Base-by-base conservation (phyloP, 2,888 invertebrate genomes). In the Dicranocentrus wangi region DNA sequence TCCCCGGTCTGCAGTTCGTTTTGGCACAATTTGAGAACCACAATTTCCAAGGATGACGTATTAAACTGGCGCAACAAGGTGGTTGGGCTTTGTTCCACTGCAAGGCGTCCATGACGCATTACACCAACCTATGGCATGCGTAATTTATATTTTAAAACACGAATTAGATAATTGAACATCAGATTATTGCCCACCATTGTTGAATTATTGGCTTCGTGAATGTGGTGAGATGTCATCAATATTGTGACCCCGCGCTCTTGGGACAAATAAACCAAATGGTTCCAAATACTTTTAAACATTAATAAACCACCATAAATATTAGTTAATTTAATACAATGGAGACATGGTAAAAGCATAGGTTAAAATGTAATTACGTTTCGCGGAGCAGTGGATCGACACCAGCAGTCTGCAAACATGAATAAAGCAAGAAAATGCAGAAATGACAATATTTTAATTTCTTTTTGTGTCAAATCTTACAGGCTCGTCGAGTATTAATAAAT, bases 41-140 rank as follows among this genome's bases (percentile, higher is more conserved):
- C 65, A 1, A 23, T 42, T 42, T 65, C 65, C 10, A 65, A n/a
- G 19, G 65, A 65, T 2, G 3, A 15, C 5, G 65, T 65, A 1
- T 19, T 23, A 25, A 21, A 65, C 21, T 27, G 43, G 8, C 15
- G 43, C 2, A 43, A 23, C 1, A 65, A 25, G 15, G 17, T 8
- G 85, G 93, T 93, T 0, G 97, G 97, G 15, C 93, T 94, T 89
- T 96, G 94, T 90, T 98, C 97, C 0, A 97, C 97, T 87, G 98
- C 89, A 66, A 98, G 91, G 71, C 94, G 92, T 0, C 97, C 97
- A 88, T 94, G 95, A 83, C 97, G 91, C 97, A 98, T 97, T 85
- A 97, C 90, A 78, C 97, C 97, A 88, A 97, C 96, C 96, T 96
- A 27, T 27, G 55, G 10, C 2, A n/a, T n/a, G n/a, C n/a, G n/a